Percentiles rank a stretch among this genome's conserved stretches.
Evolutionary conservation across 2,888 invertebrate species (phyloP).

Genomic region (Scaptomyza reducta): DNA sequence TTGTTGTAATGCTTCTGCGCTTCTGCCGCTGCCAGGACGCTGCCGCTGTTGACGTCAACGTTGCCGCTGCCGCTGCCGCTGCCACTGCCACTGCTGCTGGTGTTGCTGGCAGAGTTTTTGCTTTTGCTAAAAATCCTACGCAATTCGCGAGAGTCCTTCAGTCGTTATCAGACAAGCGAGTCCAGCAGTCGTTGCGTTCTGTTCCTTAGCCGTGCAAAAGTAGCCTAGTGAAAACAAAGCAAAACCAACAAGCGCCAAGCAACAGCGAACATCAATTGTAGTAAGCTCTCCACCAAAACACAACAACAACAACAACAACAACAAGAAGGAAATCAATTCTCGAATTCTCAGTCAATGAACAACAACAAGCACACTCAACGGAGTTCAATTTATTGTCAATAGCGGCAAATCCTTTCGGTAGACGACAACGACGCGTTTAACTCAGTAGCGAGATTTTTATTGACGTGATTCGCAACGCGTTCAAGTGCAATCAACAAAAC

Average conservation of each 20-base stretch:
- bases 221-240: constrained; percentile 80
- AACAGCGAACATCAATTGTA: constrained; percentile 33
- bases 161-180: constrained; percentile 84
- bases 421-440: constrained; percentile 44
- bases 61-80: constrained; percentile 14
- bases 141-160: constrained; percentile 82
- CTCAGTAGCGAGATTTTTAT: constrained; percentile 59
- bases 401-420: constrained; percentile 45
- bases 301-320: not conserved
- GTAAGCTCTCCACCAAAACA: constrained; percentile 3
- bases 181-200: constrained; percentile 83
- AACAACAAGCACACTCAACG: constrained; percentile 22
- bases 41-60: constrained; percentile 11
- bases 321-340: constrained; percentile 54
- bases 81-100: constrained; percentile 29
- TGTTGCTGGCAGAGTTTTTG: constrained; percentile 54
- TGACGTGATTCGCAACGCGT: constrained; percentile 76
- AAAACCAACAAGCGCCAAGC: constrained; percentile 41
- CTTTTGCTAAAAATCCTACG: constrained; percentile 79
- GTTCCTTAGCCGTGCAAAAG: constrained; percentile 83
- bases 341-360: constrained; percentile 15
- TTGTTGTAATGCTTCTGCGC: constrained; percentile 78
- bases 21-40: constrained; percentile 31
- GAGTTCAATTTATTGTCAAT: constrained; percentile 54
- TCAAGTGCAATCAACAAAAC: constrained; percentile 77